These are phyloP conservation scores for Herminia tarsipennalis DNA, from an alignment of 2,888 invertebrate genomes.

Conservation along the genomic window DNA sequence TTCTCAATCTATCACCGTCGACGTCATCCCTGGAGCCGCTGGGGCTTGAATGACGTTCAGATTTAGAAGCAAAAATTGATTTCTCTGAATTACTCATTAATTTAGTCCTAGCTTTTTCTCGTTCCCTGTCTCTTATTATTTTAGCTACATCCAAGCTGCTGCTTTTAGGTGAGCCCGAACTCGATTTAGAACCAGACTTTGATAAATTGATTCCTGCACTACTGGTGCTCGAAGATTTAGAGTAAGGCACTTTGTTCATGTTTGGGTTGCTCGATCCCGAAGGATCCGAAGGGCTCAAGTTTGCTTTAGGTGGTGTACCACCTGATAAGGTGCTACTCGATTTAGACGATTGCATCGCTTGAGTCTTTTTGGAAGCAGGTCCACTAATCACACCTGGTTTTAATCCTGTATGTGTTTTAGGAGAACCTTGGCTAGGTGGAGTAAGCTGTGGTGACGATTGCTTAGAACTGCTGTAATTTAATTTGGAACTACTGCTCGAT, in stretches of 20 bases:
- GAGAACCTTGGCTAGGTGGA: conserved; percentile 87
- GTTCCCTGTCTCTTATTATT: conserved; percentile 86
- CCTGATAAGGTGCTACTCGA: conserved; percentile 65
- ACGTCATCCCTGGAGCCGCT: conserved; percentile 87
- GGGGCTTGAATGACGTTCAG: conserved; percentile 88
- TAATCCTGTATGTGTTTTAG: conserved; percentile 92
- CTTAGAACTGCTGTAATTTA: conserved; percentile 75
- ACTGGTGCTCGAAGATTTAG: conserved; percentile 73
- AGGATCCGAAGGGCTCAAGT: conserved; percentile 73
- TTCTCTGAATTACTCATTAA: conserved; percentile 87
- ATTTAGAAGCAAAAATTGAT: conserved; percentile 87
- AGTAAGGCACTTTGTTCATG: conserved; percentile 79
- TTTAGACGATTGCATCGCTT: conserved; percentile 85
- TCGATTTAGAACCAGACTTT: conserved; percentile 79
- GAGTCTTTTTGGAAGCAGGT: conserved; percentile 93
- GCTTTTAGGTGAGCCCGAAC: conserved; percentile 87
- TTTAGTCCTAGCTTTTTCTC: conserved; percentile 85
- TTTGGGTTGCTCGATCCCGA: conserved; percentile 57
- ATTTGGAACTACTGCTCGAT: conserved; percentile 77
- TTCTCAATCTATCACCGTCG: conserved; percentile 88
- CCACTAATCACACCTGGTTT: conserved; percentile 95
- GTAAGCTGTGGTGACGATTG: conserved; percentile 79
- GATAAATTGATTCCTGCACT: conserved; percentile 77
- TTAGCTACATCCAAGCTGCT: conserved; percentile 84
- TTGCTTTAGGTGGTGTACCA: conserved; percentile 78